Evolutionary conservation across 2,113 vertebrate species (phyloP).

Genomic region (Chaenogobius annularis): DNA sequence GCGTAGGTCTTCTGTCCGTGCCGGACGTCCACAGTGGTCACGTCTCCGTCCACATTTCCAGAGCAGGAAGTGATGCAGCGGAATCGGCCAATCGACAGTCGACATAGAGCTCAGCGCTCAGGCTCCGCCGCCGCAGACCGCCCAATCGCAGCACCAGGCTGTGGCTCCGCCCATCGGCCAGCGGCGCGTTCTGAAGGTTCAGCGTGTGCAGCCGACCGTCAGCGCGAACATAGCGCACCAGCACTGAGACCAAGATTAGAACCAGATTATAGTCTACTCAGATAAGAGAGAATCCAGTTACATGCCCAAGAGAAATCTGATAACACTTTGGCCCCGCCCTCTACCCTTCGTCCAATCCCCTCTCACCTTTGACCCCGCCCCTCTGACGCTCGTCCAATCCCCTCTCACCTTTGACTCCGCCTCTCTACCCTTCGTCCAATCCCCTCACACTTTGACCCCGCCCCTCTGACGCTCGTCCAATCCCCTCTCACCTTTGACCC

Average conservation of each 20-base stretch:
- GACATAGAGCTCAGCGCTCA: neutral
- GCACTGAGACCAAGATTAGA: neutral
- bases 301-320: too few species aligned
- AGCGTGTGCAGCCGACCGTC: neutral
- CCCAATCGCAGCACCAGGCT: neutral
- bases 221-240: neutral
- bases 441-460: neutral
- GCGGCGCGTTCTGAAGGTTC: neutral
- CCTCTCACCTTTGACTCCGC: too few species aligned
- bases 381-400: too few species aligned
- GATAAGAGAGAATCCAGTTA: too few species aligned
- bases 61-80: neutral
- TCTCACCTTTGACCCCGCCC: too few species aligned
- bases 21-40: neutral
- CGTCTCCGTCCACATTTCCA: neutral
- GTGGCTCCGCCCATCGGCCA: slow-evolving; percentile 4
- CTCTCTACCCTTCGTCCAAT: neutral
- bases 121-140: neutral
- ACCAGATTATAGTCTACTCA: too few species aligned
- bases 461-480: too few species aligned
- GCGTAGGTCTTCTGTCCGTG: neutral
- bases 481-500: too few species aligned
- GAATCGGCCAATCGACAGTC: neutral
- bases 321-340: too few species aligned
- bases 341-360: too few species aligned